These are phyloP conservation scores for Leucozona laternaria DNA, from an alignment of 2,888 invertebrate species.

Conservation along the genomic window DNA sequence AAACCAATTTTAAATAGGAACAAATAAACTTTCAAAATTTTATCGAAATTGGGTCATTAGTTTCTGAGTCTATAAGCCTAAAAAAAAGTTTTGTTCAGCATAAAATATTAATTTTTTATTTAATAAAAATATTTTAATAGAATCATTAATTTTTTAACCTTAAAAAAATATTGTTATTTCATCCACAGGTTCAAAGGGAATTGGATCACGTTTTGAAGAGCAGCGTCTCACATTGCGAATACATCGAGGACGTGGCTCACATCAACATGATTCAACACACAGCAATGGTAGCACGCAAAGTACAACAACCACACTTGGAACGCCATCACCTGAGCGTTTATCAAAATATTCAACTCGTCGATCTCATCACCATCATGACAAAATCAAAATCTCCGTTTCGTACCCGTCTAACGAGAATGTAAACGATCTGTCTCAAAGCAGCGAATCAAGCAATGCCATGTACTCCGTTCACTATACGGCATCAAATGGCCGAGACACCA, in stretches of 20 bases:
- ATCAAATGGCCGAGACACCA: constrained; percentile 87
- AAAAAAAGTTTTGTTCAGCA: too few species aligned
- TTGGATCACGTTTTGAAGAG: constrained; percentile 92
- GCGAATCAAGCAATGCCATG: constrained; percentile 82
- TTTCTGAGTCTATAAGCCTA: too few species aligned
- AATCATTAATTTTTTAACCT: too few species aligned
- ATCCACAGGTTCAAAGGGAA: constrained; percentile 85
- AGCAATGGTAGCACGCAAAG: constrained; percentile 89
- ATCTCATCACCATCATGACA: constrained; percentile 87
- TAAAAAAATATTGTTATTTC: not conserved
- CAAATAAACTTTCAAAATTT: too few species aligned
- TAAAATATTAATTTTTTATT: too few species aligned
- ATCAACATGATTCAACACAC: constrained; percentile 87
- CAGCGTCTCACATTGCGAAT: constrained; percentile 95
- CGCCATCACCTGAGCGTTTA: constrained; percentile 87
- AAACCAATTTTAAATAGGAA: too few species aligned
- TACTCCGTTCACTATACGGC: constrained; percentile 89
- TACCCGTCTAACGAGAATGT: constrained; percentile 92
- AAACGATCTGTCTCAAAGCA: constrained; percentile 80
- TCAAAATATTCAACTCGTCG: constrained; percentile 87
- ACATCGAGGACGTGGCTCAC: constrained; percentile 92
- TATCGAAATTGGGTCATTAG: too few species aligned
- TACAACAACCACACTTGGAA: constrained; percentile 87
- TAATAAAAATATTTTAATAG: too few species aligned
- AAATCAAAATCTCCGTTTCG: constrained; percentile 93